Percentiles rank a stretch among this genome's conserved stretches.
Evolutionary conservation across 2,888 invertebrate species (phyloP).

Genomic region (Campoplex nolae): DNA sequence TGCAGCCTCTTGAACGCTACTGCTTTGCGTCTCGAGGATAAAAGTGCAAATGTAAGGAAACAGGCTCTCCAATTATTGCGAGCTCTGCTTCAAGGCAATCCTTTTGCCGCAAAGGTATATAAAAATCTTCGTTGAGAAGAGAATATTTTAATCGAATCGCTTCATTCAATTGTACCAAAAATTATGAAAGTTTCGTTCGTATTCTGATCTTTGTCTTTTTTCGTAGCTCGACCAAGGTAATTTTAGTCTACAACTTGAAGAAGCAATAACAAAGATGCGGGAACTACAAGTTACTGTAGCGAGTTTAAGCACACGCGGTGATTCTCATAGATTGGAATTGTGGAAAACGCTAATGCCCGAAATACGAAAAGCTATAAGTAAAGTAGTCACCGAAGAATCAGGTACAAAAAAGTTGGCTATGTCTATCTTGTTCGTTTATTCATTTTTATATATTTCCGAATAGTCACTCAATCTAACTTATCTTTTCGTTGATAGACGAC

Average conservation of each 20-base stretch:
- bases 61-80: slow-evolving; percentile 92
- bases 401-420: slow-evolving; percentile 33
- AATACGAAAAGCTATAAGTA: slow-evolving; percentile 77
- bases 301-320: slow-evolving; percentile 76
- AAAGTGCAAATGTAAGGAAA: slow-evolving; percentile 93
- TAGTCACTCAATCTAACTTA: not conserved
- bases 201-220: not conserved
- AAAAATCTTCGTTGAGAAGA: not conserved
- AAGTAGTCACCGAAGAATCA: slow-evolving; percentile 61
- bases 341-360: slow-evolving; percentile 78
- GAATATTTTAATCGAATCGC: not conserved
- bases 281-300: slow-evolving; percentile 81
- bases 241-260: slow-evolving; percentile 87
- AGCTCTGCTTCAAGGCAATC: slow-evolving; percentile 93
- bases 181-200: not conserved
- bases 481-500: slow-evolving; percentile 64
- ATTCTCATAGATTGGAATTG: slow-evolving; percentile 77
- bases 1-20: slow-evolving; percentile 89
- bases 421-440: not conserved
- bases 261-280: slow-evolving; percentile 88
- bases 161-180: not conserved
- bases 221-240: slow-evolving; percentile 85
- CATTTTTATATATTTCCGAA: not conserved
- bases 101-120: slow-evolving; percentile 91
- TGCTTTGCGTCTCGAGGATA: slow-evolving; percentile 92